Evolutionary conservation across 1,140 invertebrate species (phyloP), one percentile per base, ranked within the genome.

Genomic region (Coptotermes formosanus): DNA sequence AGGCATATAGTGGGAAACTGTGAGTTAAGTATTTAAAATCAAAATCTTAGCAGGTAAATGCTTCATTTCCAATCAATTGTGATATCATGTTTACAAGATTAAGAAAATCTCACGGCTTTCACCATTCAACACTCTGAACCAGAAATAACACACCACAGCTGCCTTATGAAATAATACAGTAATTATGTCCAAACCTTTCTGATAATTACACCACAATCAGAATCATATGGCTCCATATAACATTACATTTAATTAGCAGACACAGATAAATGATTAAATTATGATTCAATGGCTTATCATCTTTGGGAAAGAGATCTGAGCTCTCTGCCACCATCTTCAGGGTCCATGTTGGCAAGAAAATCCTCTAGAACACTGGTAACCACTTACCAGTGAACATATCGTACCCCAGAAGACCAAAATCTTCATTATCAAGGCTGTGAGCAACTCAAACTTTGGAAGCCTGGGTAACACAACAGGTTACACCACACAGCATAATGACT

Each of bases 71-170:
- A 84, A 84, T 55, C 48, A 84, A 30, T 59, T 52, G n/a, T 30
- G 45, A 84, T 84, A 30, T 25, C 25, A 52, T 55, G 83, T 59
- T 84, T 84, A 84, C 83, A 84, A 84, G 44, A 59, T 84, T 84
- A 84, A 8, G 48, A 84, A 84, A 84, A 84, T 52, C 48, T 30
- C 19, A 25, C 45, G 45, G 45, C 43, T 25, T 83, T 83, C 55
- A n/a, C 45, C 45, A 84, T 84, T 84, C 83, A 59, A 84, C 83
- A 84, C 44, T 83, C 44, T 84, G 45, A 84, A 52, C 83, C 83
- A 84, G 44, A 84, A 84, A 84, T 25, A 55, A 75, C 64, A 75
- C 64, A 75, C 64, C 64, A 75, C 64, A 75, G 64, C 64, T 75
- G 64, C n/a, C n/a, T 6, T 75, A 75, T 75, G n/a, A 30, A 75